Percentiles rank a stretch among this genome's conserved stretches.
These are phyloP conservation scores for Diuraphis noxia DNA, from an alignment of 1,140 invertebrate species.

Conservation along the genomic window DNA sequence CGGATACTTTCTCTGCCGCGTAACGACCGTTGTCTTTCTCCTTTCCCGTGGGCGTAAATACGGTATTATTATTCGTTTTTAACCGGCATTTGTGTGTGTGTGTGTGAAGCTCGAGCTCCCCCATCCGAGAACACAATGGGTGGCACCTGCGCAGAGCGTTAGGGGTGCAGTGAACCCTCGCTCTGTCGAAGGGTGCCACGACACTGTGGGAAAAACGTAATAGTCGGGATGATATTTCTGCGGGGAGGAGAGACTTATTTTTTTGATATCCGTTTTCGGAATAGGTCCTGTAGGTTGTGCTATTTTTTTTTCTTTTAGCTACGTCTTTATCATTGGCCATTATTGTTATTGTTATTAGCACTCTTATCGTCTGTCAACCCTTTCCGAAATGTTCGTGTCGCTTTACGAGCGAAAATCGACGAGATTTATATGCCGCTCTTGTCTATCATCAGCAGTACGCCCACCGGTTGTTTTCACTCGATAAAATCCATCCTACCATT, in stretches of 20 bases:
- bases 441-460: not conserved
- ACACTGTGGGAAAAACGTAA: conserved; percentile 50
- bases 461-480: conserved; percentile 24
- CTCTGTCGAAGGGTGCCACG: not conserved
- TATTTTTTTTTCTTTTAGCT: not conserved
- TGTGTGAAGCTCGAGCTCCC: conserved; percentile 1
- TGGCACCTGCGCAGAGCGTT: conserved; percentile 20
- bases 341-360: not conserved
- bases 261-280: not conserved
- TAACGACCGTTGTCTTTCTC: not conserved
- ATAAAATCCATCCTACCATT: conserved; percentile 21
- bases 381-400: not conserved
- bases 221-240: not conserved
- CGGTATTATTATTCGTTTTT: not conserved
- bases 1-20: not conserved
- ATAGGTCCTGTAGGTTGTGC: not conserved
- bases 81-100: not conserved
- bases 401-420: not conserved
- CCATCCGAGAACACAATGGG: conserved; percentile 26
- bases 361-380: not conserved
- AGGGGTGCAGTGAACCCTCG: conserved; percentile 50
- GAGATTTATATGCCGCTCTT: not conserved
- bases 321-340: not conserved
- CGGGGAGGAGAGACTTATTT: not conserved
- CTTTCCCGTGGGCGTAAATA: conserved; percentile 17